Evolutionary conservation across 2,888 invertebrate species (phyloP), one percentile per base, ranked within the genome.

Genomic region (Ypsolopha sequella): DNA sequence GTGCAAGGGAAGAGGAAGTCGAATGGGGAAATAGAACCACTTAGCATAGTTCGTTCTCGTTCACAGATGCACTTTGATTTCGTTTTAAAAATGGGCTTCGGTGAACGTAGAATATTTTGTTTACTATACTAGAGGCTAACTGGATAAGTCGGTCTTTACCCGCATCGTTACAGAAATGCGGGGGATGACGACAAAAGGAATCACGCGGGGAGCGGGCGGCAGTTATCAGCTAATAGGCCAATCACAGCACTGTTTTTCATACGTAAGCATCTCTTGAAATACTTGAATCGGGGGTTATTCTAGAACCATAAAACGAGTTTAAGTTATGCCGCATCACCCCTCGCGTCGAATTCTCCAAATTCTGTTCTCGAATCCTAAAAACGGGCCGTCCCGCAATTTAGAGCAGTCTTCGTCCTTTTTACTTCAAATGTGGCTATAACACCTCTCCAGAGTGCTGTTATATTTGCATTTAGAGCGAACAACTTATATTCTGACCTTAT

Each of bases 391-490:
- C 74, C 76, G 71, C 79, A 75, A 80, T 80, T 82, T 79, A 79
- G 74, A 76, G 73, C 70, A 76, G 75, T 77, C 80, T 79, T 78
- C 78, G 76, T 80, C 78, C 78, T 79, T 78, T 76, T 75, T 78
- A 76, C 78, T 78, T 76, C 77, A 76, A 80, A 80, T 76, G 73
- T 73, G 67, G 76, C 76, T 70, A 74, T 81, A 81, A 80, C 77
- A 78, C 80, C 80, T 78, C 85, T 80, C 84, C 58, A 55, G 82
- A 80, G 84, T 70, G 73, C 81, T 73, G 78, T 84, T 70, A 76
- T 80, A 85, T 84, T 85, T 82, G 84, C 85, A 85, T 85, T 84
- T 85, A 85, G 80, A 85, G 75, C 80, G 84, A 82, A 78, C 79
- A 77, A 76, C 76, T 80, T 80, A 80, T 81, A 80, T 80, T 75